Conservation (phyloP, 2,113 vertebrate species). For the Glareola pratincola region DNA sequence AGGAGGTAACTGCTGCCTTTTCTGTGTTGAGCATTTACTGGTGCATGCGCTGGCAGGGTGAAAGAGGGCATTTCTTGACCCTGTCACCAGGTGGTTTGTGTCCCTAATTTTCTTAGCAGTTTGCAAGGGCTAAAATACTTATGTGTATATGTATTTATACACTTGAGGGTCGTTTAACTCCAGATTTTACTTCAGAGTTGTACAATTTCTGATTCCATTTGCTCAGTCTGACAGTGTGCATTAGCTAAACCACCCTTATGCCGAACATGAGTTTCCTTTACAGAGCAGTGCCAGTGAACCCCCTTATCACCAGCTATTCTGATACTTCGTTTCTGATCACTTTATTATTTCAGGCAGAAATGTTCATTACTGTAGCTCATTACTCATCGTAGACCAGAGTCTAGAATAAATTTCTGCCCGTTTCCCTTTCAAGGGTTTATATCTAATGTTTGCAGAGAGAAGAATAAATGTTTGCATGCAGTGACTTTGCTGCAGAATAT, state of each 20-base stretch:
- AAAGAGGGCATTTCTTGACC: background rate
- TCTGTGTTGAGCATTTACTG: background rate
- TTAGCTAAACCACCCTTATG: background rate
- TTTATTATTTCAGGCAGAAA: background rate
- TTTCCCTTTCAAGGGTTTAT: background rate
- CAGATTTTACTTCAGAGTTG: background rate
- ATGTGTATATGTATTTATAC: background rate
- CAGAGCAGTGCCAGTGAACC: background rate
- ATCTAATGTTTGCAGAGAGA: background rate
- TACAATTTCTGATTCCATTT: background rate
- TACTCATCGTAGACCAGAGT: background rate
- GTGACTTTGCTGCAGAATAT: background rate
- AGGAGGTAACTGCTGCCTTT: background rate
- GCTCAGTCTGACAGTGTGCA: background rate
- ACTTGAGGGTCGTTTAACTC: background rate
- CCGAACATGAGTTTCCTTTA: background rate
- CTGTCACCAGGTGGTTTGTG: background rate
- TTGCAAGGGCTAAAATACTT: background rate
- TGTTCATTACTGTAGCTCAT: background rate
- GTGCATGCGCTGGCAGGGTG: background rate
- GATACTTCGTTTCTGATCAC: background rate
- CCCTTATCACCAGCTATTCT: background rate
- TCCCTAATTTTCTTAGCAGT: background rate
- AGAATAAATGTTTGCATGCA: background rate
- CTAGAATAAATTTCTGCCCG: background rate